phyloP scores from a whole-genome alignment of 2,797 vertebrate species.

The Vipera latastei region DNA sequence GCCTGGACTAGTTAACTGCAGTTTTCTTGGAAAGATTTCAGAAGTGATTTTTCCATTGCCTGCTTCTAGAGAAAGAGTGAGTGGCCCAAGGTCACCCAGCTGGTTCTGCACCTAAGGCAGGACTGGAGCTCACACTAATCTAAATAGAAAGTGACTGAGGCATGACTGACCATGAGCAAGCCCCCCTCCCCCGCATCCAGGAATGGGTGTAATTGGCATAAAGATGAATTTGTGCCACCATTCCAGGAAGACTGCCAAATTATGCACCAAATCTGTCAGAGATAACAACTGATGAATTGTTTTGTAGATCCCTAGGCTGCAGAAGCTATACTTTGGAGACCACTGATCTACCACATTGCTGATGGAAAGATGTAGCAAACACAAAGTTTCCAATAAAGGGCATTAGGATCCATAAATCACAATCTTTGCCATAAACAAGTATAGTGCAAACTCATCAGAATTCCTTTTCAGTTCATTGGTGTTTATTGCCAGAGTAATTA shows the following conservation, averaged over 20 bases:
- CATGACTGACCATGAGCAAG: not conserved
- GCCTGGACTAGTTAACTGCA: not conserved
- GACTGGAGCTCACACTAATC: not conserved
- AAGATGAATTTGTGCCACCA: not conserved
- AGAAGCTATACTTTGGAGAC: not conserved
- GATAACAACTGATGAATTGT: not conserved
- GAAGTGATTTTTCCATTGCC: not conserved
- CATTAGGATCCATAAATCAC: not conserved
- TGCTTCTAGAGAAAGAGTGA: not conserved
- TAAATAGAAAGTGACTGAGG: not conserved
- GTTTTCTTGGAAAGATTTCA: not conserved
- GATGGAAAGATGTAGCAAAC: not conserved
- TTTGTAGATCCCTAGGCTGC: not conserved
- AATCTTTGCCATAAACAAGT: not conserved
- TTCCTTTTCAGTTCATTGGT: not conserved
- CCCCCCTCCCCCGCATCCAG: not conserved
- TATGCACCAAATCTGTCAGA: not conserved
- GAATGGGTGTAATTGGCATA: not conserved
- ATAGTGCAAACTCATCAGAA: not conserved
- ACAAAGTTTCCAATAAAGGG: not conserved
- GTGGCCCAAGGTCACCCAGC: not conserved
- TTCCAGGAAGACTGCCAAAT: not conserved
- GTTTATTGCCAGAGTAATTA: not conserved
- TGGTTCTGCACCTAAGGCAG: not conserved
- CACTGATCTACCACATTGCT: not conserved